Evolutionary conservation across 2,113 vertebrate species (phyloP).

Genomic region (Myotis lucifugus): DNA sequence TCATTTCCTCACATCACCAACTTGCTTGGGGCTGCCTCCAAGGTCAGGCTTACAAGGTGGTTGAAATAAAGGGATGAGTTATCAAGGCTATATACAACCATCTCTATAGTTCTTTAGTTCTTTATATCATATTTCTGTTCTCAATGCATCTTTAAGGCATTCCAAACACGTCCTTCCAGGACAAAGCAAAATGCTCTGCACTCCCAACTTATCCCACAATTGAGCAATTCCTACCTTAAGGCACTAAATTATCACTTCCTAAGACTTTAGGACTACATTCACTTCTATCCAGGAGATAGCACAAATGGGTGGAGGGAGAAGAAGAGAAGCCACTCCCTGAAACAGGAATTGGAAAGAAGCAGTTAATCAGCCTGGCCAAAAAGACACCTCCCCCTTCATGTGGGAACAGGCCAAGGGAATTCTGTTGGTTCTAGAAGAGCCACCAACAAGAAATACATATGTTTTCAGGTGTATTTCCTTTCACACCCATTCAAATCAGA

Average conservation of each 20-base stretch:
- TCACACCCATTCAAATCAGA: neutral
- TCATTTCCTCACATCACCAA: neutral
- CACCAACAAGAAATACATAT: neutral
- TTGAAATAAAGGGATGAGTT: conserved; percentile 64
- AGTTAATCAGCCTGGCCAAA: conserved; percentile 5
- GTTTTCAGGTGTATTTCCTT: conserved; percentile 15
- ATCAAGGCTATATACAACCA: conserved; percentile 67
- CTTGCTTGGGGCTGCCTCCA: conserved; percentile 59
- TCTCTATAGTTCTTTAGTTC: neutral
- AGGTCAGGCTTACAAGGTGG: conserved; percentile 79
- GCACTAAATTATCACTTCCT: conserved; percentile 25
- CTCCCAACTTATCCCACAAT: neutral
- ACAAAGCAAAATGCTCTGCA: neutral
- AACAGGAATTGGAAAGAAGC: conserved; percentile 40
- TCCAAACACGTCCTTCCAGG: neutral
- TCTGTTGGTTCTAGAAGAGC: neutral
- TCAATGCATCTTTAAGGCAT: conserved; percentile 48
- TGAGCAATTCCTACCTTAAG: conserved; percentile 15
- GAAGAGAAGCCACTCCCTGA: neutral
- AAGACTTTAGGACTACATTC: conserved; percentile 1
- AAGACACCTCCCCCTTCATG: neutral
- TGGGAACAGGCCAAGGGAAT: conserved; percentile 20
- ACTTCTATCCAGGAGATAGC: neutral
- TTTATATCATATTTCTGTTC: conserved; percentile 9
- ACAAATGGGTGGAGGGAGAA: neutral